Percentiles rank a stretch among this genome's conserved stretches.
These are phyloP conservation scores for Galago senegalensis DNA, from an alignment of 2,797 vertebrate genomes.

Conservation along the genomic window DNA sequence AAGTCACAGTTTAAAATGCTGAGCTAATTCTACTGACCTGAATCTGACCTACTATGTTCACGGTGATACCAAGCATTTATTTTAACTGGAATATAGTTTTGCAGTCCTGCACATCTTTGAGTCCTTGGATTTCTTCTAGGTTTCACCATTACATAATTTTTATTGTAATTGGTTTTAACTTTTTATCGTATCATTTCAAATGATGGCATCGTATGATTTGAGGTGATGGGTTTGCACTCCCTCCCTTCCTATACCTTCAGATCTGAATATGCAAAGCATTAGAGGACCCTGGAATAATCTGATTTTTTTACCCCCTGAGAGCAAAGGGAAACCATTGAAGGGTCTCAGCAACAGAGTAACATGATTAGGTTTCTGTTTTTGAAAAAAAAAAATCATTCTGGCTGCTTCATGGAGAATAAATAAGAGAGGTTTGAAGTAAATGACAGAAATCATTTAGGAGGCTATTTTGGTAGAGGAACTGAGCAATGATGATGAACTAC, in stretches of 20 bases:
- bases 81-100: constrained; percentile 21
- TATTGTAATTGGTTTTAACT: neutral
- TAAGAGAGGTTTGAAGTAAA: neutral
- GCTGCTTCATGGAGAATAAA: constrained; percentile 22
- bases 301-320: neutral
- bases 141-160: neutral
- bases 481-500: neutral
- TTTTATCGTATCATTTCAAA: neutral
- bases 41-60: neutral
- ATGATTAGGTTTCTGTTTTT: neutral
- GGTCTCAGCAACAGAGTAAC: neutral
- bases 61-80: neutral
- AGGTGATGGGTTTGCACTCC: neutral
- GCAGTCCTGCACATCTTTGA: neutral
- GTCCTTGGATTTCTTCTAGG: neutral
- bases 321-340: neutral
- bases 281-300: neutral
- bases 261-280: neutral
- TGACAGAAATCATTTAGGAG: neutral
- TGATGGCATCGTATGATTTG: neutral
- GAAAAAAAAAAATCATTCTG: neutral
- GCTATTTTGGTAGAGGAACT: neutral
- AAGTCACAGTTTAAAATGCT: neutral
- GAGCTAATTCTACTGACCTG: constrained; percentile 10
- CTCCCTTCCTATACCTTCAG: neutral